Evolutionary conservation across 2,113 vertebrate species (phyloP), one percentile per base, ranked within the genome.

Genomic region (Chaetodon trifascialis): DNA sequence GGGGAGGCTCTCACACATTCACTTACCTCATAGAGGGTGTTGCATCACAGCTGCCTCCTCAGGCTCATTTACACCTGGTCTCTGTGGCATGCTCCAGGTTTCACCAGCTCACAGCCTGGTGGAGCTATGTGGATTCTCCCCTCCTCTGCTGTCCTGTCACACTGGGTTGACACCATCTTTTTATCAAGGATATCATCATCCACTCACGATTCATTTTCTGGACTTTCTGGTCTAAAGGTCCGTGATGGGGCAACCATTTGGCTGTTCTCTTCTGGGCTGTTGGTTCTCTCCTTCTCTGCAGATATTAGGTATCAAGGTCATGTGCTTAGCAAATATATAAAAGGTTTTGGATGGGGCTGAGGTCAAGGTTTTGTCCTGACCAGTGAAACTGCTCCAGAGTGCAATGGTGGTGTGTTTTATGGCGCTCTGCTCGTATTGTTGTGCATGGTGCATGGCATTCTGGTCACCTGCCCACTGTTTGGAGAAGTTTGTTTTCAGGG

Each of bases 11-110:
- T 68, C 65, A 38, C 42, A 47, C 65, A 60, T 60, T 34, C 16
- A 68, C 4, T 55, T 34, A 79, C 46, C 46, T 42, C 40, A 34
- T 25, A n/a, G 66, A 52, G 4, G 19, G 4, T 17, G 34, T 25
- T 75, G 30, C 19, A 49, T 73, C 65, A 25, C 16, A 70, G 56
- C 44, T 70, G 46, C n/a, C n/a, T 79, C 21, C 46, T 40, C 15
- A 25, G 25, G 23, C 36, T 7, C 8, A 10, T 16, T 1, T n/a
- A 25, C 52, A 58, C 63, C 74, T 58, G 73, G 49, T 34, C 14
- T 19, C 23, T 59, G 47, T 73, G n/a, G 16, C 34, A n/a, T 44
- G 47, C 46, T 49, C 9, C 44, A 49, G 21, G 49, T n/a, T 69
- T 14, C 15, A 7, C 30, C 23, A 46, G 42, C 40, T 36, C 30